A percentile compares a stretch with the other conserved stretches of the same genome.
Conservation (phyloP, 1,140 invertebrate genomes). For the Physella acuta region DNA sequence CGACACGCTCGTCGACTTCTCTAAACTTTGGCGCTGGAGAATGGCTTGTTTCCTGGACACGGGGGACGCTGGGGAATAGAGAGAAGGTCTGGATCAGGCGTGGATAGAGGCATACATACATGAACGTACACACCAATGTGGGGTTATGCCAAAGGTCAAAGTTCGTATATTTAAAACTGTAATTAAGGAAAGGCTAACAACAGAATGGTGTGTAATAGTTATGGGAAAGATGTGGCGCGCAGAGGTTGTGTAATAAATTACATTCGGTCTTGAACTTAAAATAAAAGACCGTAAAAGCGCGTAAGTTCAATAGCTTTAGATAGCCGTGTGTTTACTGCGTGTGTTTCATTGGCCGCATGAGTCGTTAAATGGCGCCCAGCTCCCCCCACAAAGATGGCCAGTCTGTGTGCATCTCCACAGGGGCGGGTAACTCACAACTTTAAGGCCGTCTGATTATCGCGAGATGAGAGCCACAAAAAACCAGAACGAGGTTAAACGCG, state of each 20-base stretch:
- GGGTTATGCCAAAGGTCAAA: neutral
- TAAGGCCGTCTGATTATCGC: no score
- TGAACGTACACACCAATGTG: neutral
- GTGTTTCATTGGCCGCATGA: no score
- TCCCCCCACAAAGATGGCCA: no score
- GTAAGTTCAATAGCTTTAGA: no score
- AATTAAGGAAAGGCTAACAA: neutral
- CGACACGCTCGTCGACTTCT: constrained; percentile 13
- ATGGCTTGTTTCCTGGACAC: neutral
- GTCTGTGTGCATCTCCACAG: no score
- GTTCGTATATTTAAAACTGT: neutral
- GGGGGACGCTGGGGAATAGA: constrained; percentile 2
- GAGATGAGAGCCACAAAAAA: no score
- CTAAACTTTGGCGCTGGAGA: neutral
- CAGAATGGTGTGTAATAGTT: neutral
- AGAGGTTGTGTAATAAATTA: neutral
- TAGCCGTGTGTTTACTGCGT: no score
- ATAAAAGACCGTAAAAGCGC: no score
- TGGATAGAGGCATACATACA: neutral
- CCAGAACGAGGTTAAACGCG: no score
- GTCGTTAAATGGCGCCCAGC: no score
- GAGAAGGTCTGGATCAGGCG: neutral
- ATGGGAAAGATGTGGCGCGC: neutral
- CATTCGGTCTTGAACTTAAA: no score
- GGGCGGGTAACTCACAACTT: no score